Percentiles rank a stretch among this genome's conserved stretches.
These are phyloP conservation scores for Actinia tenebrosa DNA, from an alignment of 64 coral and sea anemone species.

Conservation along the genomic window DNA sequence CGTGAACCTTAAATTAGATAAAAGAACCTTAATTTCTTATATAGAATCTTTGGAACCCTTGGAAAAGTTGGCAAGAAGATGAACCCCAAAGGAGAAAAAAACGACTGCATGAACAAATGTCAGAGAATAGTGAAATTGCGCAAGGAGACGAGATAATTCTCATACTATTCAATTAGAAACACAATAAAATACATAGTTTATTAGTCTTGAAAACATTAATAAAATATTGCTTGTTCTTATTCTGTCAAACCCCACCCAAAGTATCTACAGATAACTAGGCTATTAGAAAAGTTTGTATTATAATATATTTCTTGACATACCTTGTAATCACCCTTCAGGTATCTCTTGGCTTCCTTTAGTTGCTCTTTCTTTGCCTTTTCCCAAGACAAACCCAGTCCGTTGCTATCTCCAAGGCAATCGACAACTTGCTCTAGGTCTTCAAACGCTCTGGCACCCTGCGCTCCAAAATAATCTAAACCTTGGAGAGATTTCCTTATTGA, in stretches of 20 bases:
- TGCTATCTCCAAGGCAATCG: constrained; percentile 13
- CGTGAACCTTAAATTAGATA: constrained; percentile 18
- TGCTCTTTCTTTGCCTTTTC: constrained; percentile 45
- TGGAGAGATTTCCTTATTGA: constrained; percentile 48
- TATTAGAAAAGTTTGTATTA: no score
- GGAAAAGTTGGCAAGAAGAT: not conserved
- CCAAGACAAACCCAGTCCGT: constrained; percentile 45
- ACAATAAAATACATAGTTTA: no score
- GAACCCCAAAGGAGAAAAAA: not conserved
- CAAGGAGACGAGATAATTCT: not conserved
- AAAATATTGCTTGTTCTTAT: not conserved
- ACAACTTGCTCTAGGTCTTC: not conserved
- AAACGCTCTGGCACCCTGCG: constrained; percentile 28
- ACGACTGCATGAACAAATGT: no score
- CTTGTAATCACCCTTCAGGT: not conserved
- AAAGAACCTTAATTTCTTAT: not conserved
- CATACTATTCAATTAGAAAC: not conserved
- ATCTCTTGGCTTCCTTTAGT: constrained; percentile 27
- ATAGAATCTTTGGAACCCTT: not conserved
- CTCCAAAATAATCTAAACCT: constrained; percentile 60
- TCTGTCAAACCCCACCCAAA: no score
- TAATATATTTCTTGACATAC: no score
- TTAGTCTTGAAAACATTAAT: no score
- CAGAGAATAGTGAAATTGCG: not conserved
- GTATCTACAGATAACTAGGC: no score